Evolutionary conservation across 1,140 invertebrate species (phyloP).

Genomic region (Drosophila obscura): DNA sequence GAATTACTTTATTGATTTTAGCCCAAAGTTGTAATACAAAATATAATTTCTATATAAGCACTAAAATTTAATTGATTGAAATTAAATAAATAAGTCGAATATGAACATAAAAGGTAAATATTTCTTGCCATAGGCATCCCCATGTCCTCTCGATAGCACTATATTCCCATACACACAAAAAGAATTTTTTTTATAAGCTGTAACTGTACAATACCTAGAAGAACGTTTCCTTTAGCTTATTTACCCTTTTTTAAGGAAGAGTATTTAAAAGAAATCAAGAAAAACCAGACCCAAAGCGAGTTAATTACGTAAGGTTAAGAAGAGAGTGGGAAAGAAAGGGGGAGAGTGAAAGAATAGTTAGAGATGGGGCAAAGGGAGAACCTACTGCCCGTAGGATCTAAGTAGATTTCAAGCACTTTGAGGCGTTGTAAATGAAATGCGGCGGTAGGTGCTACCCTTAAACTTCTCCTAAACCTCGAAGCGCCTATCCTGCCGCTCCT

Average conservation of each 20-base stretch:
- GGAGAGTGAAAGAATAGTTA: conserved; percentile 10
- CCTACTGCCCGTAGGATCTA: conserved; percentile 35
- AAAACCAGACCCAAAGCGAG: conserved; percentile 44
- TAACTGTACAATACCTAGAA: neutral
- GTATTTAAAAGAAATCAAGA: conserved; percentile 14
- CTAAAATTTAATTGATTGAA: neutral
- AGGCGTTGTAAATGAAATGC: conserved; percentile 78
- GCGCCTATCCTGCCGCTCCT: conserved; percentile 7
- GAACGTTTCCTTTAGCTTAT: no score
- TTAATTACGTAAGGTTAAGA: conserved; percentile 74
- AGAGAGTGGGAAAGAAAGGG: neutral
- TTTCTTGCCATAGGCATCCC: no score
- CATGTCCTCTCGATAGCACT: no score
- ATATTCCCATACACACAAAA: neutral
- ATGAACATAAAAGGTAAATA: neutral
- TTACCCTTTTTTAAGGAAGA: neutral
- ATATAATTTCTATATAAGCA: no score
- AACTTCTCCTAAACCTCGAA: no score
- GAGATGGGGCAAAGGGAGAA: conserved; percentile 8
- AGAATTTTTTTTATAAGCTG: neutral
- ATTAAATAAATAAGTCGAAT: neutral
- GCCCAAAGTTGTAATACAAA: no score
- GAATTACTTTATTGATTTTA: no score
- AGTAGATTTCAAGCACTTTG: conserved; percentile 76
- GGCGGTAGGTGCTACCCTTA: conserved; percentile 21